Evolutionary conservation across 2,113 vertebrate species (phyloP).

Genomic region (Nannobrachium achirus): DNA sequence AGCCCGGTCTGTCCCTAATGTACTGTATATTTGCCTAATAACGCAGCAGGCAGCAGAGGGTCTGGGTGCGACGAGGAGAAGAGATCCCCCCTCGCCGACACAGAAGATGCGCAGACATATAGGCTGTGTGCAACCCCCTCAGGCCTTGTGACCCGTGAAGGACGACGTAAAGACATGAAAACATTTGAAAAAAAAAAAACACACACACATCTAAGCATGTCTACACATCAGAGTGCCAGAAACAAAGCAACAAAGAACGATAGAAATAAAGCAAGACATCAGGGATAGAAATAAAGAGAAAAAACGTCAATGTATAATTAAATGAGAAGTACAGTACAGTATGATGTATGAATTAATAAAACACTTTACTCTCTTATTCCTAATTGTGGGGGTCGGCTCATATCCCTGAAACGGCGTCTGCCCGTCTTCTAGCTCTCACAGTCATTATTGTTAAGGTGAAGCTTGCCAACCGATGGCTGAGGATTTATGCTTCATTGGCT

Average conservation of each 20-base stretch:
- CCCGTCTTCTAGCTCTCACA: slow-evolving; percentile 22
- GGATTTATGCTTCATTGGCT: slow-evolving; percentile 60
- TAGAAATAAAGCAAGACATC: neutral
- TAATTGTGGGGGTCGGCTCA: slow-evolving; percentile 8
- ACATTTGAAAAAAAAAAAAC: slow-evolving; percentile 2
- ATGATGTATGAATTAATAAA: neutral
- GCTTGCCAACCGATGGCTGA: slow-evolving; percentile 58
- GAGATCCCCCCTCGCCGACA: slow-evolving; percentile 34
- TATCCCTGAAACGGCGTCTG: neutral
- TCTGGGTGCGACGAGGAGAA: slow-evolving; percentile 59
- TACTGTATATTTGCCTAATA: slow-evolving; percentile 72
- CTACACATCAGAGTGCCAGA: neutral
- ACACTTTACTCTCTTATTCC: slow-evolving; percentile 2
- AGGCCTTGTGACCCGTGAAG: slow-evolving; percentile 54
- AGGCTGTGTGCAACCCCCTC: slow-evolving; percentile 42
- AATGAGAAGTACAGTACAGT: neutral
- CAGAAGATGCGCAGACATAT: slow-evolving; percentile 32
- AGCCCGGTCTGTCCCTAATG: slow-evolving; percentile 61
- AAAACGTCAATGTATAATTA: neutral
- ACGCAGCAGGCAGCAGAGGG: slow-evolving; percentile 69
- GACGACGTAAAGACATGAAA: slow-evolving; percentile 23
- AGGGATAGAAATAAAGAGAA: neutral
- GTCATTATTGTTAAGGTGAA: slow-evolving; percentile 49
- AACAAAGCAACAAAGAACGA: slow-evolving; percentile 1
- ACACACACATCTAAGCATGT: neutral